Base-by-base conservation (phyloP, 2,113 vertebrate species). In the Herpetotheres cachinnans region DNA sequence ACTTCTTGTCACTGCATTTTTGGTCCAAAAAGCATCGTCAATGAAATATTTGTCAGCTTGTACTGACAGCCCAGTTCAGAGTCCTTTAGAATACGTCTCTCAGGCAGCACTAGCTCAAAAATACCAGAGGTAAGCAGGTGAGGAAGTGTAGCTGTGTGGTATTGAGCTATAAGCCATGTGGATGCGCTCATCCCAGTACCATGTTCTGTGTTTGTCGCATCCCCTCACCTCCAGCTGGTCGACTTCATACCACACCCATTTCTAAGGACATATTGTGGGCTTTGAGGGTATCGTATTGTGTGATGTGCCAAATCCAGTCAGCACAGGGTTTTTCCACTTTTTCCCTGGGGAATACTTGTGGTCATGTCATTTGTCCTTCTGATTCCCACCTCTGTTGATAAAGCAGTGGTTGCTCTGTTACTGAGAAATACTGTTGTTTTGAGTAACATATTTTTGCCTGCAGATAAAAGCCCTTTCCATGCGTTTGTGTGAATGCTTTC, bases 91-190 rank as follows among this genome's bases (percentile, higher is more conserved):
- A 29, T 26, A 2, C 0, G 7, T 24, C 9, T 86, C 15, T 54
- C 0, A 0, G 42, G 36, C 42, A 70, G 30, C 0, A 0, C 34
- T 29, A 7, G 7, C 21, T 87, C 32, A 50, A 47, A 63, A 79
- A 42, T 50, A 36, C 25, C 27, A 12, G 54, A 30, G 24, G 30
- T 42, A 69, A 22, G 4, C 16, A 62, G 25, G 20, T 40, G 36
- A 56, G 2, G 20, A 61, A 56, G 14, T 5, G 40, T 8, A 38
- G 62, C 22, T 65, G 24, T 62, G 18, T 38, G 19, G 1, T 50
- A 6, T 4, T 3, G 9, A 59, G 50, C 11, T 69, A 16, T 24
- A 47, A n/a, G 18, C 38, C 3, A 1, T 25, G 25, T 38, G 56
- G 46, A 38, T 46, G 19, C 3, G 4, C n/a, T 55, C 3, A 7